phyloP scores from a whole-genome alignment of 2,888 invertebrate genomes.

The Zele albiditarsus region DNA sequence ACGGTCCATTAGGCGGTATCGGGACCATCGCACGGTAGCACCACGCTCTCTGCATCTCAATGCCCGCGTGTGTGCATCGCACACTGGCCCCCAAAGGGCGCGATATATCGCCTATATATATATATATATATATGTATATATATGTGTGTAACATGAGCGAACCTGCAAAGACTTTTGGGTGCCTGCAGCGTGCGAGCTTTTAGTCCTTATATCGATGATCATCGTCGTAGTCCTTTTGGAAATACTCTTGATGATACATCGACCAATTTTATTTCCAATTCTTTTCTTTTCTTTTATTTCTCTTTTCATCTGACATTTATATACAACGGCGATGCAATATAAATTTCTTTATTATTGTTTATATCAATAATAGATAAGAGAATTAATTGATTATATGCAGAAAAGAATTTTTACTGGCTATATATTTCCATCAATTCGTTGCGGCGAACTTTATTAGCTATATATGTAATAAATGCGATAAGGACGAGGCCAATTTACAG shows the following conservation, averaged over 20 bases:
- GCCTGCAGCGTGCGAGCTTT: constrained; percentile 34
- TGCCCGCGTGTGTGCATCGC: constrained; percentile 54
- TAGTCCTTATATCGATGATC: constrained; percentile 26
- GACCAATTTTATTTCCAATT: constrained; percentile 1
- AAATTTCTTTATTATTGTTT: neutral
- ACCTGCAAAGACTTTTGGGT: constrained; percentile 52
- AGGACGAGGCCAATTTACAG: constrained; percentile 45
- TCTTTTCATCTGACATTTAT: neutral
- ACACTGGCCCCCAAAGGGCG: constrained; percentile 44
- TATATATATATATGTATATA: neutral
- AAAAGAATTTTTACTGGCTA: constrained; percentile 30
- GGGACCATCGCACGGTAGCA: constrained; percentile 73
- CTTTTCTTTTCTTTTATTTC: neutral
- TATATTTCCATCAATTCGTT: constrained; percentile 20
- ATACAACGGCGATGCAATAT: neutral
- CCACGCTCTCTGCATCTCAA: constrained; percentile 73
- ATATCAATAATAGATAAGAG: neutral
- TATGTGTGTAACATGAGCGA: constrained; percentile 48
- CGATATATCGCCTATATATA: constrained; percentile 46
- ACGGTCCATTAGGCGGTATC: constrained; percentile 73
- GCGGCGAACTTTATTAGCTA: neutral
- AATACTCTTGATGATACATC: neutral
- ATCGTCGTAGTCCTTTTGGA: neutral
- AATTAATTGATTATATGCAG: neutral
- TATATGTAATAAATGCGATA: constrained; percentile 1